Base-by-base conservation (phyloP, 2,113 vertebrate genomes). In the Gavialis gangeticus region DNA sequence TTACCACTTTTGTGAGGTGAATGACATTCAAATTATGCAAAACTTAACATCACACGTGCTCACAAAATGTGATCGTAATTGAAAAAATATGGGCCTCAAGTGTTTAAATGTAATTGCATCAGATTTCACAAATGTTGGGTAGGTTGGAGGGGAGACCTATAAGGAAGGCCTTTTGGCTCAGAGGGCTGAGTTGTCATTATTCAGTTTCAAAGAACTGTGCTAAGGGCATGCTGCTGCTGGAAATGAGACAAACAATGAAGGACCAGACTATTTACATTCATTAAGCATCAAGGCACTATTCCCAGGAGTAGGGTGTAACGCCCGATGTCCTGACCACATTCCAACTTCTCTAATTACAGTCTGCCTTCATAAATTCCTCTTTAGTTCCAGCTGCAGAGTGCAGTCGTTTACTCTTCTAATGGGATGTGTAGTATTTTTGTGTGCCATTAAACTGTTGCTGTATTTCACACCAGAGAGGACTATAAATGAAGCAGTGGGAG, bases 371-470 rank as follows among this genome's bases (percentile, higher is more conserved):
- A 6, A 1, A 14, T 24, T 71, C 34, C 71, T 4, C 57, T 21
- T 2, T 5, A 14, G 62, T 3, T 2, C 8, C 5, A 46, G 79
- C 3, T n/a, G 19, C 10, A 0, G 1, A 13, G 4, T 46, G 4
- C 13, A 5, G 92, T 19, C 2, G 16, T 46, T 34, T 27, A 10
- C 0, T 8, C 60, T n/a, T 73, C 1, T 4, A 60, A 13, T 67
- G 28, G 69, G 27, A 18, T 37, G 21, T 37, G 19, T 1, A 2
- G 5, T 57, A 30, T 30, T 46, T 24, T 73, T 19, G 63, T 13
- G 10, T n/a, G 62, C 54, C 37, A 13, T 6, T 16, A 64, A 79
- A 19, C n/a, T 28, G 71, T 28, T 24, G 25, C 55, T 69, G 63
- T 37, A 6, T 69, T 77, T 66, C 19, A 63, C 30, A 69, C 18